Evolutionary conservation across 2,888 invertebrate species (phyloP), one percentile per base, ranked within the genome.

Genomic region (Pocota personata): DNA sequence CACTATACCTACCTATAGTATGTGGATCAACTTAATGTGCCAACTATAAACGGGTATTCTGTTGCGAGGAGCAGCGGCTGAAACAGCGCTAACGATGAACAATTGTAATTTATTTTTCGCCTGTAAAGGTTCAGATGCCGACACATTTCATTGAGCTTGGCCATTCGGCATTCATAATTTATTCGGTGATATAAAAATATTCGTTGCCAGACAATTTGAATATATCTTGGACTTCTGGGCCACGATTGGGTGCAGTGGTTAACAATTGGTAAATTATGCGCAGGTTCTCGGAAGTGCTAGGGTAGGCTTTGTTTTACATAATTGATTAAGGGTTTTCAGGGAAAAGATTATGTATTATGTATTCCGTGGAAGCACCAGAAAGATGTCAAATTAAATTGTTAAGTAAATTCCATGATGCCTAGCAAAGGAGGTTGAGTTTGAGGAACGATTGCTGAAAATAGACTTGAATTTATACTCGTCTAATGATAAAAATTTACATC

Each of bases 1-100:
- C 55, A 35, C 32, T n/a, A 48, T n/a, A 48, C 2, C 12, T 30
- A 19, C 14, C 5, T 35, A 19, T n/a, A 0, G 10, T 79, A 58
- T 66, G 71, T 76, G 73, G 84, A 84, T 60, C 80, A 84, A 46
- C 69, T 80, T 84, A 80, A 84, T 84, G 79, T 79, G 83, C 69
- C 62, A 84, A 79, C 83, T 57, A 69, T 79, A 75, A 79, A 84
- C 83, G 60, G 79, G 57, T 75, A 69, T 46, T 58, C 14, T 24
- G 40, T 12, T 8, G 14, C 24, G 35, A 35, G 30, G 37, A 52
- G 58, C 19, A 37, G 58, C 37, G 79, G 19, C 43, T 69, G 57
- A 57, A 27, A 57, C 50, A 50, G 50, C n/a, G n/a, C 60, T 69
- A 67, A 69, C 67, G 52, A 69, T 77, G 69, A 69, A 52, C 78